phyloP scores from a whole-genome alignment of 2,888 invertebrate species.

The Brachylomia viminalis region DNA sequence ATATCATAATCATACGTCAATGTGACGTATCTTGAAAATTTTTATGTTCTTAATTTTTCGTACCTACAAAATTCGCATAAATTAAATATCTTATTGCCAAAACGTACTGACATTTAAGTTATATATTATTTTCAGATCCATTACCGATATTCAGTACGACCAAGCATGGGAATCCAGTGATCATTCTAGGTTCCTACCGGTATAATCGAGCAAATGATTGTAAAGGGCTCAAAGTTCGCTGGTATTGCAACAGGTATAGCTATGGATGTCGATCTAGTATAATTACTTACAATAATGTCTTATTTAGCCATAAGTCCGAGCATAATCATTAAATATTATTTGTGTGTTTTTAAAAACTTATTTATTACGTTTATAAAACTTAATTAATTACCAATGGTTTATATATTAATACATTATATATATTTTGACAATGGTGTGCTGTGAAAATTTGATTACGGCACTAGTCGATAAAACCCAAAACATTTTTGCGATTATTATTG shows the following conservation, averaged over 20 bases:
- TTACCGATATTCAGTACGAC: conserved; percentile 23
- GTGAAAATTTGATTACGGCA: neutral
- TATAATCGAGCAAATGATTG: conserved; percentile 29
- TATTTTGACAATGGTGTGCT: neutral
- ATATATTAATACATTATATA: neutral
- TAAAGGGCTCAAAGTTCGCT: conserved; percentile 42
- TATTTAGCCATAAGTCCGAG: conserved; percentile 20
- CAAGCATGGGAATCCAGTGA: conserved; percentile 39
- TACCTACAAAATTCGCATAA: neutral
- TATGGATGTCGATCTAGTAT: conserved; percentile 40
- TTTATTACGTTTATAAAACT: too few species aligned
- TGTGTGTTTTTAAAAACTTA: too few species aligned
- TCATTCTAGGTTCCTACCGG: conserved; percentile 41
- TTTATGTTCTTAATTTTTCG: neutral
- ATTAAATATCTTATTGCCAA: neutral
- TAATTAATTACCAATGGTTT: neutral
- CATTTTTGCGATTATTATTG: neutral
- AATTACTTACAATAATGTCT: conserved; percentile 31
- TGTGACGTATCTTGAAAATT: neutral
- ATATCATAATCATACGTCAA: neutral
- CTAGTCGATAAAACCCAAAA: neutral
- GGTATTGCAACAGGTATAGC: conserved; percentile 33
- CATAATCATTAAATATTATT: conserved; percentile 17
- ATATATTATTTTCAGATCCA: conserved; percentile 35
- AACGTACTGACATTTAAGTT: neutral